phyloP scores from a whole-genome alignment of 2,113 vertebrate species.

The Stomatorhinus ivindoensis region DNA sequence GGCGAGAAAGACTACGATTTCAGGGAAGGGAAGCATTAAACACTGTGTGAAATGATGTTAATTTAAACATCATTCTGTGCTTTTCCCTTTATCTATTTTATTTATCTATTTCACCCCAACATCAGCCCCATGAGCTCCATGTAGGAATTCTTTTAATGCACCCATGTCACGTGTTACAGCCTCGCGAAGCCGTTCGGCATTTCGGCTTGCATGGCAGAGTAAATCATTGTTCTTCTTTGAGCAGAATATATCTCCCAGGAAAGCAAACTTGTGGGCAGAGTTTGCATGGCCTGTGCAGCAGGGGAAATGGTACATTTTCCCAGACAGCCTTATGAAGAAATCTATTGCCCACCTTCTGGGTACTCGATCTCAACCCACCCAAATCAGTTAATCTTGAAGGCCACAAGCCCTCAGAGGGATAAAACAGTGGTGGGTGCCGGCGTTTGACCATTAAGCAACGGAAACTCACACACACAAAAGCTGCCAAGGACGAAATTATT shows the following conservation, averaged over 20 bases:
- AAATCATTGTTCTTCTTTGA: background rate
- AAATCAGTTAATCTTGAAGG: background rate
- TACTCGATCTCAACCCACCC: background rate
- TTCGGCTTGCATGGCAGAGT: background rate
- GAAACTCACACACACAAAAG: conserved; percentile 9
- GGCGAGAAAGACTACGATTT: background rate
- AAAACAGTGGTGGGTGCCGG: background rate
- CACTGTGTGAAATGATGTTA: background rate
- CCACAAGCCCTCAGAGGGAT: background rate
- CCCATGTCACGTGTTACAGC: background rate
- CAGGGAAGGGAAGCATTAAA: background rate
- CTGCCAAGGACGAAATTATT: conserved; percentile 4
- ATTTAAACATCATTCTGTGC: background rate
- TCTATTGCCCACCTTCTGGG: background rate
- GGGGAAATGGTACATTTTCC: background rate
- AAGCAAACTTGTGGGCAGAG: background rate
- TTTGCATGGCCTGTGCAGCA: background rate
- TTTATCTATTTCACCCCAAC: background rate
- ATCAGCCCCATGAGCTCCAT: background rate
- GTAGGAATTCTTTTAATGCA: background rate
- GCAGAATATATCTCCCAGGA: background rate
- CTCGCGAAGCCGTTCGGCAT: background rate
- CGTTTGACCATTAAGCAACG: conserved; percentile 5
- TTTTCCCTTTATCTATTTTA: background rate
- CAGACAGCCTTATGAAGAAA: background rate